A percentile compares a stretch with the other conserved stretches of the same genome.
These are phyloP conservation scores for Galeopterus variegatus DNA, from an alignment of 2,113 vertebrate species.

Conservation along the genomic window DNA sequence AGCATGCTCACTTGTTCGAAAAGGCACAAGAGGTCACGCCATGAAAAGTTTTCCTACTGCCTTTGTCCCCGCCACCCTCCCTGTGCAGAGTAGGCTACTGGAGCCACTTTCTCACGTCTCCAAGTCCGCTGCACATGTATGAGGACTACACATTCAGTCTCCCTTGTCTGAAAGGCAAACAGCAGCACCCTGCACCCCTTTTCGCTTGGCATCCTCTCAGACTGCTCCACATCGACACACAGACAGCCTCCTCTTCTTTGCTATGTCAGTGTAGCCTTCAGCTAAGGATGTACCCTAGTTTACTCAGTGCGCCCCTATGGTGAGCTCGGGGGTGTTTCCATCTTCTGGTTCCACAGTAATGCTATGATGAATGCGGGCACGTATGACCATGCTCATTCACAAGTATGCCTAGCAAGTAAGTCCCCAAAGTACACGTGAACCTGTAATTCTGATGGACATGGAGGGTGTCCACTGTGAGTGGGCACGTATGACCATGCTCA, in stretches of 20 bases:
- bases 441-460: not conserved
- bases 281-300: not conserved
- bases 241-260: not conserved
- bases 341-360: not conserved
- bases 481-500: rapidly evolving
- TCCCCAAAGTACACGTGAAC: not conserved
- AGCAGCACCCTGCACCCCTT: rapidly evolving
- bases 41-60: not conserved
- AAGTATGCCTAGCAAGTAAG: no score
- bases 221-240: not conserved
- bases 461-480: not conserved
- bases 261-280: not conserved
- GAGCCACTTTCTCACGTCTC: no score
- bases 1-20: rapidly evolving
- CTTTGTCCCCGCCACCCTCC: no score
- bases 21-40: not conserved
- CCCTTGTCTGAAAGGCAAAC: rapidly evolving
- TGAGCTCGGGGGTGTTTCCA: not conserved
- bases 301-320: rapidly evolving
- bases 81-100: no score
- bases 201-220: rapidly evolving
- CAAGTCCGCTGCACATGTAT: not conserved
- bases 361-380: rapidly evolving
- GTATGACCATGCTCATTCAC: rapidly evolving
- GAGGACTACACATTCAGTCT: rapidly evolving